phyloP scores from a whole-genome alignment of 53 echinoderm and acorn worm species.

The Paracentrotus lividus region DNA sequence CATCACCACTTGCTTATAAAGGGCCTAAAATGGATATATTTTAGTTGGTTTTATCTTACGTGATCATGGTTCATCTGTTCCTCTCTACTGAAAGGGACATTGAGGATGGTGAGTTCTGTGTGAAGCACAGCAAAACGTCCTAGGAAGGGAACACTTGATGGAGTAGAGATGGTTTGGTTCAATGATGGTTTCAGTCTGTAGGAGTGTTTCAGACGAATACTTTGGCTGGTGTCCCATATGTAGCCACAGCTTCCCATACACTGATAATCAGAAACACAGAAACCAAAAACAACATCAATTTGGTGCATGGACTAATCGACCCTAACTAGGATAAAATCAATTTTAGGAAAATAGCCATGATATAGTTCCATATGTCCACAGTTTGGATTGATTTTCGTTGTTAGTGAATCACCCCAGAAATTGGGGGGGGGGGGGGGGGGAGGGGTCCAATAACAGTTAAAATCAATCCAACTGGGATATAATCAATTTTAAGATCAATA shows the following conservation, averaged over 20 bases:
- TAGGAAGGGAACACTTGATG: constrained; percentile 40
- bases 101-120: constrained; percentile 39
- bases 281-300: neutral
- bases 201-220: constrained; percentile 72
- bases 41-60: neutral
- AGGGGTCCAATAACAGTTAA: too few species aligned
- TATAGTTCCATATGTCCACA: too few species aligned
- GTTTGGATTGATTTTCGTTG: too few species aligned
- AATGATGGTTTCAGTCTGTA: constrained; percentile 58
- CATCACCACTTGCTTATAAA: too few species aligned
- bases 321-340: too few species aligned
- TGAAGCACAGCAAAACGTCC: constrained; percentile 57
- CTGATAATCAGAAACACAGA: constrained; percentile 48
- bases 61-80: neutral
- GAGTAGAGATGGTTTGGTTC: constrained; percentile 61
- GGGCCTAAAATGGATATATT: too few species aligned
- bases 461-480: too few species aligned
- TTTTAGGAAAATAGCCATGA: too few species aligned
- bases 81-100: constrained; percentile 17
- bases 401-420: too few species aligned
- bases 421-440: too few species aligned
- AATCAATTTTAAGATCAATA: too few species aligned
- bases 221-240: constrained; percentile 84
- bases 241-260: constrained; percentile 79
- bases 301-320: too few species aligned